Percentiles rank a stretch among this genome's conserved stretches.
Evolutionary conservation across 2,888 invertebrate genomes (phyloP).

Genomic region (Myopa testacea): DNA sequence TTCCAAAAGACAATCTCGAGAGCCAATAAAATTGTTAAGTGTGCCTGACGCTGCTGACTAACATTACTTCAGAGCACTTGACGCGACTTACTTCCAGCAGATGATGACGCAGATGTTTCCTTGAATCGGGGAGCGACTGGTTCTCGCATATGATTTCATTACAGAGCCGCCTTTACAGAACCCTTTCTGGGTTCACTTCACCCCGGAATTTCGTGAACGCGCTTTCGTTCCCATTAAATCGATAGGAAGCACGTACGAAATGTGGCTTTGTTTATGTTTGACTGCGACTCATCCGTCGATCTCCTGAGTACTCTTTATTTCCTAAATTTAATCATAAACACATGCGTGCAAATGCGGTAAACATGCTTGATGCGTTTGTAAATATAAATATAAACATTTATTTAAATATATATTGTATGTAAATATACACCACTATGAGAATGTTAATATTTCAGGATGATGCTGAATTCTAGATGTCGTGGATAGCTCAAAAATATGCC

Average conservation of each 20-base stretch:
- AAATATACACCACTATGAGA: too few relatives aligned
- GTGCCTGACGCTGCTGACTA: constrained; percentile 36
- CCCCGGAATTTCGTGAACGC: background rate
- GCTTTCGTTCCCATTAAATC: too few relatives aligned
- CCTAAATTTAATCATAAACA: background rate
- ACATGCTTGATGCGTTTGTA: too few relatives aligned
- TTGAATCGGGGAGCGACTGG: background rate
- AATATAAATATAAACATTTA: too few relatives aligned
- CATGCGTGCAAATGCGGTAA: too few relatives aligned
- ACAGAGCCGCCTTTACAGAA: background rate
- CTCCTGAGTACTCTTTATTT: background rate
- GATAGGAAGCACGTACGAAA: too few relatives aligned
- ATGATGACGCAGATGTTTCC: background rate
- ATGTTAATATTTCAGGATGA: too few relatives aligned
- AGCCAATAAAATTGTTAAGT: constrained; percentile 67
- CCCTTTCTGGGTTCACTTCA: background rate
- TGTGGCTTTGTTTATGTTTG: background rate
- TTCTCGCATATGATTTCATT: constrained; percentile 14
- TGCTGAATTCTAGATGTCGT: too few relatives aligned
- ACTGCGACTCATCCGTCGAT: background rate
- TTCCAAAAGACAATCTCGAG: constrained; percentile 50
- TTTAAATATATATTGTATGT: too few relatives aligned
- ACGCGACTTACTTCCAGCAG: background rate
- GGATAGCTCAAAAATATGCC: too few relatives aligned
- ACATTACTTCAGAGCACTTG: constrained; percentile 3